A percentile compares a stretch with the other conserved stretches of the same genome.
Conservation (phyloP, 1,140 invertebrate genomes). For the Tigriopus japonicus region DNA sequence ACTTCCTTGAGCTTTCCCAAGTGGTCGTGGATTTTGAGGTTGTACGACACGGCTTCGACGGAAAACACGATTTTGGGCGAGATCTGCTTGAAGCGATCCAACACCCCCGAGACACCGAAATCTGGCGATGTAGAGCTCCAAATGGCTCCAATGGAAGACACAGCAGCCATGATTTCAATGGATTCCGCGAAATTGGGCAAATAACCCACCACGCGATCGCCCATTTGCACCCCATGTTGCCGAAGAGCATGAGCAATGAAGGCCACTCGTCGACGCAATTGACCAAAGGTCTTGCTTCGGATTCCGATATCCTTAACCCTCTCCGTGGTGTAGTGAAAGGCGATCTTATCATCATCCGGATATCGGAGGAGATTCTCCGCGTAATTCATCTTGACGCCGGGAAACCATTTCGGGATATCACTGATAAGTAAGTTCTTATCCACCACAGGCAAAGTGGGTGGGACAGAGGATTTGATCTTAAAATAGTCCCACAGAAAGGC, state of each 20-base stretch:
- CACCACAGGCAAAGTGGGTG: conserved; percentile 7
- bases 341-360: conserved; percentile 16
- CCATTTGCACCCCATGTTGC: conserved; percentile 24
- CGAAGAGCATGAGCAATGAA: conserved; percentile 27
- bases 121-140: conserved; percentile 39
- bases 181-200: conserved; percentile 23
- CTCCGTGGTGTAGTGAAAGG: conserved; percentile 23
- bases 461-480: conserved; percentile 10
- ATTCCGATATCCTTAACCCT: conserved; percentile 21
- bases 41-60: conserved; percentile 31
- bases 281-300: conserved; percentile 24
- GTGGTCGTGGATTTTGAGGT: conserved; percentile 34
- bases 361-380: conserved; percentile 22
- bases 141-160: conserved; percentile 33
- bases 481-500: conserved; percentile 17
- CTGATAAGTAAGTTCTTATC: conserved; percentile 15
- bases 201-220: conserved; percentile 31
- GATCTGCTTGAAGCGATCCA: conserved; percentile 18
- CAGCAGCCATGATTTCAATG: conserved; percentile 33
- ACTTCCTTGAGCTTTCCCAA: conserved; percentile 32
- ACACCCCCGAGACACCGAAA: conserved; percentile 31
- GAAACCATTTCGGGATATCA: conserved; percentile 21
- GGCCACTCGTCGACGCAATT: conserved; percentile 25
- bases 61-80: conserved; percentile 17
- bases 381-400: conserved; percentile 21